Base-by-base conservation (phyloP, 1,140 invertebrate species). In the Schlechtendalia chinensis region DNA sequence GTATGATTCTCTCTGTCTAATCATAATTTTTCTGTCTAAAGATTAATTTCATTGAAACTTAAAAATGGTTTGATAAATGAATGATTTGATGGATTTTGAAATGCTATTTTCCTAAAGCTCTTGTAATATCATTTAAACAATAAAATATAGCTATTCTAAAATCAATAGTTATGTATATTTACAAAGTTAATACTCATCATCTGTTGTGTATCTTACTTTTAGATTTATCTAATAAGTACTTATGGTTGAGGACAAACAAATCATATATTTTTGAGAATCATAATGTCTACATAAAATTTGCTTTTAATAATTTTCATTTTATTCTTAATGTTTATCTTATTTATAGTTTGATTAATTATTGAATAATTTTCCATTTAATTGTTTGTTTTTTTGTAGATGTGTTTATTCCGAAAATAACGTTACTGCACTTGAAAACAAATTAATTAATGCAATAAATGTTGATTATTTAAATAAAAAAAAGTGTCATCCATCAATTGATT, bases 331-430 rank as follows among this genome's bases (percentile, higher is more conserved):
- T 10, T 6, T 24, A 47, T 14, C 16, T 29, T 39, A 45, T 67
- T 4, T 65, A 39, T 5, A n/a, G 17, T 4, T 67, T 22, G 11
- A 67, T 22, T 11, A 5, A 67, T 14, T 5, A 22, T 5, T 45
- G 1, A 67, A 3, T 65, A 29, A 71, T 50, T 71, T 29, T 27
- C 3, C 24, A 71, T 19, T 72, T 29, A 29, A 71, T 53, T 53
- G 4, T 72, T 54, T 29, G n/a, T 72, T 54, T n/a, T n/a, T n/a
- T 39, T 77, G 16, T 59, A 79, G 75, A 4, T 61, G 56, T 79
- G 56, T 79, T 61, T 79, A 79, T 47, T 61, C 75, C 61, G 75
- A 79, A 12, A 19, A 63, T 12, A 22, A 79, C 45, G 17, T 79
- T 50, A 79, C 58, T 61, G 24, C 14, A 61, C 1, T 6, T 12